A percentile compares a stretch with the other conserved stretches of the same genome.
Conservation (phyloP, 2,113 vertebrate genomes). For the Marmota monax region DNA sequence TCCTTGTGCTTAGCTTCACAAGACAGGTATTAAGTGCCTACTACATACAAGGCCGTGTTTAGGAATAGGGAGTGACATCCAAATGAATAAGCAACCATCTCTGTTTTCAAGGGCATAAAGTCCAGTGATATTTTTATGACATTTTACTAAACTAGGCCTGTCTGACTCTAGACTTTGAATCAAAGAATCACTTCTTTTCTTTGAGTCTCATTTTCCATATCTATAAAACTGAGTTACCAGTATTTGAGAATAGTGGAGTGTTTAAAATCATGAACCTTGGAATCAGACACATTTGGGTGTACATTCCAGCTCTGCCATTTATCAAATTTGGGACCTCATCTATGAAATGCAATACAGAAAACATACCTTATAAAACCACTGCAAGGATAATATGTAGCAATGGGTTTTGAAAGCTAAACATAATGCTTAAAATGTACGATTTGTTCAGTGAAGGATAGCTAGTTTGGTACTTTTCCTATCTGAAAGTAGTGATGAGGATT, state of each 20-base stretch:
- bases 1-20: neutral
- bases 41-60: neutral
- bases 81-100: neutral
- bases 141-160: neutral
- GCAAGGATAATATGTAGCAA: neutral
- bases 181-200: neutral
- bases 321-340: neutral
- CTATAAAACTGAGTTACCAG: neutral
- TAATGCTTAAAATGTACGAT: neutral
- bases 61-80: neutral
- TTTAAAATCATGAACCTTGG: neutral
- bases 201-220: neutral
- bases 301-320: neutral
- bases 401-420: neutral
- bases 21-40: neutral
- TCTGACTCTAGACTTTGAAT: neutral
- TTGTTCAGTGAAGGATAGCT: neutral
- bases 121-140: neutral
- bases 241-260: no score
- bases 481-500: neutral
- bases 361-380: neutral
- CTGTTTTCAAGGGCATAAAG: neutral
- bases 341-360: neutral
- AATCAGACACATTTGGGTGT: neutral
- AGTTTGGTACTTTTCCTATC: neutral